These are phyloP conservation scores for Dunckerocampus dactyliophorus DNA, from an alignment of 2,113 vertebrate genomes.

Conservation along the genomic window DNA sequence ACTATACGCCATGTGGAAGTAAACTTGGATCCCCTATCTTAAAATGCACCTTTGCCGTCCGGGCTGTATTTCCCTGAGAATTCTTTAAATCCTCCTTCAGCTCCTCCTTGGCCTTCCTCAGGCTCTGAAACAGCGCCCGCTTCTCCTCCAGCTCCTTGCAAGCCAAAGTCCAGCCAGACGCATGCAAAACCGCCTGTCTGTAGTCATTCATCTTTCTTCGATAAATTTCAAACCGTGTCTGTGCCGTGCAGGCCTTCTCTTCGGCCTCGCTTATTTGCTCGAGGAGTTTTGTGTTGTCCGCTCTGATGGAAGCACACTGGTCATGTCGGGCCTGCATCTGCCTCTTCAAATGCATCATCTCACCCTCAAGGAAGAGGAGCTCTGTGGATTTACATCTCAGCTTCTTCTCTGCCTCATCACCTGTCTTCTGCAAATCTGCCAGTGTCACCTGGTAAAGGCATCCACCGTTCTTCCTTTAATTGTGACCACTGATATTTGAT, in stretches of 20 bases:
- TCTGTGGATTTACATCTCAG: conserved; percentile 42
- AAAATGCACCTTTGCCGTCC: conserved; percentile 53
- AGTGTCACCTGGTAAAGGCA: conserved; percentile 33
- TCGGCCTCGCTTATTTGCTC: conserved; percentile 34
- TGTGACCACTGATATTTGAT: no score
- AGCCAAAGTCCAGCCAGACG: conserved; percentile 36
- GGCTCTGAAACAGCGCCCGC: conserved; percentile 32
- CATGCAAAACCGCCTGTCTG: conserved; percentile 28
- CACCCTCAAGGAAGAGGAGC: conserved; percentile 29
- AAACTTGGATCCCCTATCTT: background rate
- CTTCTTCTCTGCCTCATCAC: conserved; percentile 23
- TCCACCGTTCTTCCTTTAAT: background rate
- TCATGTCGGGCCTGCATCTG: conserved; percentile 15
- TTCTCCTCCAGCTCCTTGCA: conserved; percentile 54
- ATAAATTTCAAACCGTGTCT: conserved; percentile 44
- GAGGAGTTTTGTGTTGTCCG: conserved; percentile 45
- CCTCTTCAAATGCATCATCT: conserved; percentile 36
- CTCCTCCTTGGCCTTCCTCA: conserved; percentile 46
- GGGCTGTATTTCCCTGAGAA: conserved; percentile 47
- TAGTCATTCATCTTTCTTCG: conserved; percentile 57
- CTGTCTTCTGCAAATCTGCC: conserved; percentile 35
- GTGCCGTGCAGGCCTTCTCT: conserved; percentile 12
- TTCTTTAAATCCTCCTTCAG: conserved; percentile 57
- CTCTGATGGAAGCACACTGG: conserved; percentile 20
- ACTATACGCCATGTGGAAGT: background rate